These are phyloP conservation scores for Probosciger aterrimus DNA, from an alignment of 2,113 vertebrate genomes.

Conservation along the genomic window DNA sequence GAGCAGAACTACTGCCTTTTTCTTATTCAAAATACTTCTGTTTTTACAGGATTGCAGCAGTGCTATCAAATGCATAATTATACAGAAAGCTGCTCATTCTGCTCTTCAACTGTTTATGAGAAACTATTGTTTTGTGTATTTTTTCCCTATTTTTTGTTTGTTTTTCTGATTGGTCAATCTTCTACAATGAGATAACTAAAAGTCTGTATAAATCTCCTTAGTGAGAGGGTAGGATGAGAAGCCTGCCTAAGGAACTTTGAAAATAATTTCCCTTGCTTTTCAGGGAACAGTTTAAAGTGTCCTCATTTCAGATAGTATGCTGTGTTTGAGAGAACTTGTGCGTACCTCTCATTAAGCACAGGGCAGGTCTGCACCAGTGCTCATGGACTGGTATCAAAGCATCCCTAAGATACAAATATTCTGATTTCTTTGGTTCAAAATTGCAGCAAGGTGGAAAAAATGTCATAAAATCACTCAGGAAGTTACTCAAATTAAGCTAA, in stretches of 20 bases:
- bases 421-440: not conserved
- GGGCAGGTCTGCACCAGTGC: not conserved
- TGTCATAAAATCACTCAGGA: not conserved
- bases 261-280: not conserved
- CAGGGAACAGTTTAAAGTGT: not conserved
- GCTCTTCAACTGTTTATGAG: not conserved
- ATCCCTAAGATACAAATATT: not conserved
- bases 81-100: not conserved
- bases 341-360: not conserved
- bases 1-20: not conserved
- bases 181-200: not conserved
- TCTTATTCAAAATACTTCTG: not conserved
- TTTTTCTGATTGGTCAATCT: not conserved
- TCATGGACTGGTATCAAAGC: fast-evolving
- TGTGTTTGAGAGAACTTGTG: not conserved
- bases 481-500: not conserved
- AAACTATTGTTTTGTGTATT: not conserved
- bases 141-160: not conserved
- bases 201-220: not conserved
- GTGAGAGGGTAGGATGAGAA: not conserved
- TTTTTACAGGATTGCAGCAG: not conserved
- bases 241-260: not conserved
- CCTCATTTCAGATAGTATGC: not conserved
- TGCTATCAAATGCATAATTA: not conserved
- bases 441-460: not conserved